Evolutionary conservation across 1,140 invertebrate genomes (phyloP), one percentile per base, ranked within the genome.

Genomic region (Scaptomyza montana): DNA sequence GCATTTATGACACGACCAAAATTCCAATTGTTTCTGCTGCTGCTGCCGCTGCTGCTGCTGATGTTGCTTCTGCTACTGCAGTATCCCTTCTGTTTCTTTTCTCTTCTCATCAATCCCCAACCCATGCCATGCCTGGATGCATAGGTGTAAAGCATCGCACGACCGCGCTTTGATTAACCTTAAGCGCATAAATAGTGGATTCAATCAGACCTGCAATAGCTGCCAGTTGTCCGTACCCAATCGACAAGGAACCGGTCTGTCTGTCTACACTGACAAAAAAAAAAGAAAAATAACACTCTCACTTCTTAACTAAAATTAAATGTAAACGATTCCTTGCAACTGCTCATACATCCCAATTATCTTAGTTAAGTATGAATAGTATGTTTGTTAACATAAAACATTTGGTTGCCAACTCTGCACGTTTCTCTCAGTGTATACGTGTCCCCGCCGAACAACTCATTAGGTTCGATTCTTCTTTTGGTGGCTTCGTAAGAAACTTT

Each of bases 381-480:
- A 33, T 33, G 30, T 3, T 33, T 33, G 39, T 12, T 12, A 41
- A 2, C n/a, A n/a, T n/a, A n/a, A n/a, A n/a, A n/a, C n/a, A n/a
- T n/a, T n/a, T n/a, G n/a, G n/a, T n/a, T n/a, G n/a, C 10, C 36
- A 43, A 9, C 0, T 21, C 1, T 33, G 5, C 50, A 2, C 21
- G 5, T 61, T 73, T 62, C 45, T 55, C 4, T 33, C 56, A 61
- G 70, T 73, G 70, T 5, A 68, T 28, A 50, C 49, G 33, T 70
- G 60, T 21, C 19, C 25, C 53, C 33, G 21, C 53, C 51, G 63
- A 30, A 39, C 73, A 90, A 86, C 86, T 90, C 86, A 90, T 90
- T 90, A 90, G 86, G 86, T 82, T 90, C 81, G 86, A 90, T 90
- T 90, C 86, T 86, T 90, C 86, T 90, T 77, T 66, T 86, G 77